These are phyloP conservation scores for Melinaea marsaeus DNA, from an alignment of 2,888 invertebrate species.

Conservation along the genomic window DNA sequence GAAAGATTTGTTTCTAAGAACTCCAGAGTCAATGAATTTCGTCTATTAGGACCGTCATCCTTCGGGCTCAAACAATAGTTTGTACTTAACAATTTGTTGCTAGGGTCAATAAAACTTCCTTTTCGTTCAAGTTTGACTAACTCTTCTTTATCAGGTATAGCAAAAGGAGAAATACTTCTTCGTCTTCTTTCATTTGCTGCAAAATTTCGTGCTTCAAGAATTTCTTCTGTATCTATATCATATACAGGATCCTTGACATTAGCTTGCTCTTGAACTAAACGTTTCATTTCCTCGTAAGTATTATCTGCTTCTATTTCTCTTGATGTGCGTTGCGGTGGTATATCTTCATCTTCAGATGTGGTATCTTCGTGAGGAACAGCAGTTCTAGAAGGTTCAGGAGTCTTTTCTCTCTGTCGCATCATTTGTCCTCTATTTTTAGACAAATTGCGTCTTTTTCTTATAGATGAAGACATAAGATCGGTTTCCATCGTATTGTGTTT, in stretches of 20 bases:
- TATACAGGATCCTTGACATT: slow-evolving; percentile 67
- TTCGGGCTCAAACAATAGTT: slow-evolving; percentile 64
- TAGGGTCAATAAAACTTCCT: slow-evolving; percentile 72
- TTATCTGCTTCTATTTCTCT: slow-evolving; percentile 72
- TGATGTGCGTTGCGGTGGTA: slow-evolving; percentile 49
- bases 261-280: slow-evolving; percentile 62
- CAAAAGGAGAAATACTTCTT: slow-evolving; percentile 74
- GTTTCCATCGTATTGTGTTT: slow-evolving; percentile 54
- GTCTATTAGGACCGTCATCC: slow-evolving; percentile 57
- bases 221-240: slow-evolving; percentile 66
- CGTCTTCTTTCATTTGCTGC: slow-evolving; percentile 69
- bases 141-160: slow-evolving; percentile 65
- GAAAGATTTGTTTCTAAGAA: slow-evolving; percentile 42
- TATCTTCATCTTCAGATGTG: slow-evolving; percentile 76
- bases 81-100: slow-evolving; percentile 67
- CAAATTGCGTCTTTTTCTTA: slow-evolving; percentile 80
- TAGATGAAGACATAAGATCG: slow-evolving; percentile 66
- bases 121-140: slow-evolving; percentile 55
- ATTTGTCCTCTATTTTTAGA: slow-evolving; percentile 76
- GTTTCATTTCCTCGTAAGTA: slow-evolving; percentile 72
- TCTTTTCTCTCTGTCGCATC: slow-evolving; percentile 70
- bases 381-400: slow-evolving; percentile 70
- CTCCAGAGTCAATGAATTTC: slow-evolving; percentile 58
- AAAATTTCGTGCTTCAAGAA: slow-evolving; percentile 64
- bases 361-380: slow-evolving; percentile 78